Evolutionary conservation across 2,888 invertebrate species (phyloP).

Genomic region (Apoderus coryli): DNA sequence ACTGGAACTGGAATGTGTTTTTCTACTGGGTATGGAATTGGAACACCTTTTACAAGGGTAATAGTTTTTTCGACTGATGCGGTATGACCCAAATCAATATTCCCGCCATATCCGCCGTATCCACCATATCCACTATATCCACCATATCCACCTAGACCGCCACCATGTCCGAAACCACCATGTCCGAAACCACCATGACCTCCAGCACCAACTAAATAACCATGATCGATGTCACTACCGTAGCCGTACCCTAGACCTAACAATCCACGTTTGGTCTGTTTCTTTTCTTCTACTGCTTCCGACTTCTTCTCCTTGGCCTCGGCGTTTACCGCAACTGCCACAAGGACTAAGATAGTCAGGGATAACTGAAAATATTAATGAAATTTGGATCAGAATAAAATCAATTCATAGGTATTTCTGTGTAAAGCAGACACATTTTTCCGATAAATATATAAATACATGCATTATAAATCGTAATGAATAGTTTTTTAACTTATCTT

Average conservation of each 20-base stretch:
- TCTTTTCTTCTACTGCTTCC: slow-evolving; percentile 41
- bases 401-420: no score
- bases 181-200: slow-evolving; percentile 31
- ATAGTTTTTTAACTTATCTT: no score
- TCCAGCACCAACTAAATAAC: slow-evolving; percentile 47
- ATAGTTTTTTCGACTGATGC: slow-evolving; percentile 46
- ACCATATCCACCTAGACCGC: slow-evolving; percentile 14
- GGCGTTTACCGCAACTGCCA: slow-evolving; percentile 47
- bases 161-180: slow-evolving; percentile 17
- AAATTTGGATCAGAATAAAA: no score
- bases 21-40: slow-evolving; percentile 48
- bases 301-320: slow-evolving; percentile 52
- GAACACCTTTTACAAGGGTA: slow-evolving; percentile 51
- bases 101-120: slow-evolving; percentile 11
- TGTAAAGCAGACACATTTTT: no score
- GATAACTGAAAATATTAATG: slow-evolving; percentile 54
- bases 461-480: no score
- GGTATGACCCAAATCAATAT: slow-evolving; percentile 30
- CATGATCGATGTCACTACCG: slow-evolving; percentile 60
- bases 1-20: slow-evolving; percentile 48
- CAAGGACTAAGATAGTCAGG: slow-evolving; percentile 59
- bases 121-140: slow-evolving; percentile 13
- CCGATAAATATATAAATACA: no score
- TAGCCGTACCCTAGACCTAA: slow-evolving; percentile 69
- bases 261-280: slow-evolving; percentile 70